These are phyloP conservation scores for Eulimnadia texana DNA, from an alignment of 1,140 invertebrate species.

Conservation along the genomic window DNA sequence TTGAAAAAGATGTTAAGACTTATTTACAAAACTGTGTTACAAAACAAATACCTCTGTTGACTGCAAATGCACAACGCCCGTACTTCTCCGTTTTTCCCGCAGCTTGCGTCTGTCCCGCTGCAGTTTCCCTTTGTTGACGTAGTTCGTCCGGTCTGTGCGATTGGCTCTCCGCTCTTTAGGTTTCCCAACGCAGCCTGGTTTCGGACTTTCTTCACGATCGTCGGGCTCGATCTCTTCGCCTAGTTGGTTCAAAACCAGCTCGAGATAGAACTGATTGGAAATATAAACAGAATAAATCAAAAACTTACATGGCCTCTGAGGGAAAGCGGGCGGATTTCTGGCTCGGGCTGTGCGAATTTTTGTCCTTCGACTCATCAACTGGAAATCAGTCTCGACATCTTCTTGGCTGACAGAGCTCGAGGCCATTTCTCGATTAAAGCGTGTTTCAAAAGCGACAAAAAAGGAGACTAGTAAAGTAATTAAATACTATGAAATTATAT, in stretches of 20 bases:
- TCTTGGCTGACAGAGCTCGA: slow-evolving; percentile 50
- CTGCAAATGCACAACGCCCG: slow-evolving; percentile 45
- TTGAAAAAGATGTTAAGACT: background rate
- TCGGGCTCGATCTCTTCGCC: slow-evolving; percentile 10
- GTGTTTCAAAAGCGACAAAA: too few species aligned
- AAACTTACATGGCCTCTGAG: slow-evolving; percentile 21
- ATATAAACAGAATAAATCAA: background rate
- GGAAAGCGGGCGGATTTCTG: slow-evolving; percentile 30
- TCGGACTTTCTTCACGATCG: slow-evolving; percentile 7
- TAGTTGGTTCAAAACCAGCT: background rate
- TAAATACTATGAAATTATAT: background rate
- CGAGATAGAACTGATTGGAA: background rate
- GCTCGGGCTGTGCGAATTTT: slow-evolving; percentile 39
- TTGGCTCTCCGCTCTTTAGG: slow-evolving; percentile 8
- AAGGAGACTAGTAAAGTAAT: background rate
- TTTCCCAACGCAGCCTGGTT: slow-evolving; percentile 10
- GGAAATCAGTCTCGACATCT: slow-evolving; percentile 44
- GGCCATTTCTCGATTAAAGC: slow-evolving; percentile 37
- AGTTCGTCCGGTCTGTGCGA: slow-evolving; percentile 26
- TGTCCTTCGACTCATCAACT: slow-evolving; percentile 36
- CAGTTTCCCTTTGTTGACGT: slow-evolving; percentile 41
- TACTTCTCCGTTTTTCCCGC: slow-evolving; percentile 44
- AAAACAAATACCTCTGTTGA: slow-evolving; percentile 41
- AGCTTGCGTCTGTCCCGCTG: slow-evolving; percentile 45
- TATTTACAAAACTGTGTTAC: background rate